Conservation (phyloP, 2,113 vertebrate genomes). For the Heterochromis multidens region DNA sequence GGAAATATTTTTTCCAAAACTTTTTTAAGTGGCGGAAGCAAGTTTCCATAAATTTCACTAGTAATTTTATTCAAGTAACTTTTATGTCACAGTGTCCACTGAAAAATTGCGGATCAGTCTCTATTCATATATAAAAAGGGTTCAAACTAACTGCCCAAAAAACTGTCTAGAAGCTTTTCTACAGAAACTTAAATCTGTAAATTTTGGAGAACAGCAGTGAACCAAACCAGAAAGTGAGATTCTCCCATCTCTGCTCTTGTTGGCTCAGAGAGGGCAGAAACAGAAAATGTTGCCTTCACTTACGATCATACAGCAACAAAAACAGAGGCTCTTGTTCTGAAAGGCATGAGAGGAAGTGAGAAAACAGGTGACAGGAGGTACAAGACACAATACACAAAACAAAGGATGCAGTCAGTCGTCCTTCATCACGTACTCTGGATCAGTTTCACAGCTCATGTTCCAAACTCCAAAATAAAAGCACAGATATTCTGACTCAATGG, state of each 20-base stretch:
- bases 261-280: neutral
- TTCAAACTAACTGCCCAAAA: neutral
- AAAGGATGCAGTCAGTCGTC: neutral
- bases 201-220: neutral
- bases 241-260: neutral
- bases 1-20: too few species aligned
- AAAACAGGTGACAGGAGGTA: neutral
- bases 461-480: neutral
- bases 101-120: neutral
- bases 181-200: neutral
- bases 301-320: constrained; percentile 64
- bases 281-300: constrained; percentile 63
- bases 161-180: neutral
- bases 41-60: too few species aligned
- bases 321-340: constrained; percentile 15
- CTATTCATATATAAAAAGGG: neutral
- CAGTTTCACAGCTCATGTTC: constrained; percentile 6
- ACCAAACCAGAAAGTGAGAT: neutral
- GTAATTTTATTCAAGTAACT: neutral
- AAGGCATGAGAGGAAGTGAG: neutral
- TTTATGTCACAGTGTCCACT: neutral
- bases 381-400: neutral
- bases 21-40: too few species aligned
- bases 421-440: neutral
- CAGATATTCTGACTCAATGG: neutral